Evolutionary conservation across 2,888 invertebrate genomes (phyloP).

Genomic region (Choreutis nemorana): DNA sequence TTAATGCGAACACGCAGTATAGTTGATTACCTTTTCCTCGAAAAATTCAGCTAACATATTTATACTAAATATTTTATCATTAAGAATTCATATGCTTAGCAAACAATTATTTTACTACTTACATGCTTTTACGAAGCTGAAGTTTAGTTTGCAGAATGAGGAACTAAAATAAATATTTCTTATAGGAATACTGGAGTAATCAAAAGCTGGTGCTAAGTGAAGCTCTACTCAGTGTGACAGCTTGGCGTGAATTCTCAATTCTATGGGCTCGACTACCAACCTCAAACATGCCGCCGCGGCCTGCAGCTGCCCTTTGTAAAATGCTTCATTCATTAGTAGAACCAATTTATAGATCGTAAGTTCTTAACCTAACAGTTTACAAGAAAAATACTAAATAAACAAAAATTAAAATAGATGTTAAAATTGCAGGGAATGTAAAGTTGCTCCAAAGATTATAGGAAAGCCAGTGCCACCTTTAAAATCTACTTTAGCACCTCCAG

Average conservation of each 20-base stretch:
- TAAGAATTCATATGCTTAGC: too few relatives aligned
- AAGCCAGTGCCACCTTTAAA: slow-evolving; percentile 57
- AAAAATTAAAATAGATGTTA: neutral
- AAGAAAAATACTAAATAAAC: neutral
- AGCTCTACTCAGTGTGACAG: slow-evolving; percentile 86
- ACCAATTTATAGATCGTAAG: slow-evolving; percentile 81
- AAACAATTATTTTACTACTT: too few relatives aligned
- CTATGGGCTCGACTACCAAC: slow-evolving; percentile 86
- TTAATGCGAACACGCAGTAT: too few relatives aligned
- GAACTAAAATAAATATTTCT: neutral
- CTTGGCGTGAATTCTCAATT: slow-evolving; percentile 86
- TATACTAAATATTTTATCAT: too few relatives aligned
- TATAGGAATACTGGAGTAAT: slow-evolving; percentile 70
- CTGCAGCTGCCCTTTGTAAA: slow-evolving; percentile 78
- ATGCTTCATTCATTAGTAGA: slow-evolving; percentile 87
- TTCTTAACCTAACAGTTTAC: slow-evolving; percentile 4
- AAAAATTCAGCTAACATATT: too few relatives aligned
- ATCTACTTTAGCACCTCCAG: slow-evolving; percentile 69
- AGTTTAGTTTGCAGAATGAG: too few relatives aligned
- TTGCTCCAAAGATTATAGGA: slow-evolving; percentile 75
- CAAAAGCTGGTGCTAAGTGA: slow-evolving; percentile 95
- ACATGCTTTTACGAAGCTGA: too few relatives aligned
- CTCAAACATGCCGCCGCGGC: slow-evolving; percentile 78
- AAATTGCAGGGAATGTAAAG: slow-evolving; percentile 72
- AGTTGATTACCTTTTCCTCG: too few relatives aligned